Conservation (phyloP, 2,888 invertebrate species). For the Spialia ferax region DNA sequence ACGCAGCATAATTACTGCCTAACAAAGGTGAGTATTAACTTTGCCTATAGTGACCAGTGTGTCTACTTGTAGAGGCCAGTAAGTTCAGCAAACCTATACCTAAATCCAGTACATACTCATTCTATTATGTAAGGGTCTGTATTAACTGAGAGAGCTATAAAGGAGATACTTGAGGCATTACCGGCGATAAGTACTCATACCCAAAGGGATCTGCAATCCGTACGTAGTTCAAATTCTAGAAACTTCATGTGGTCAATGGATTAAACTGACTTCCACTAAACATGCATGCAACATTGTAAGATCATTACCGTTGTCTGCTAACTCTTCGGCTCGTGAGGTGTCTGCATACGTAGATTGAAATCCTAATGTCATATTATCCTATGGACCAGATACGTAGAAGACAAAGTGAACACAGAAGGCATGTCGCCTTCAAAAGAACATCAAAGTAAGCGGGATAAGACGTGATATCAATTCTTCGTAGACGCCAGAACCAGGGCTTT, state of each 20-base stretch:
- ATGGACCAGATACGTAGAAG: neutral
- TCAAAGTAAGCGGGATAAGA: no score
- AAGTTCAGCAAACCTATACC: no score
- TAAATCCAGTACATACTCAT: no score
- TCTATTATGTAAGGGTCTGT: no score
- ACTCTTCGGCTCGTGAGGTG: conserved; percentile 15
- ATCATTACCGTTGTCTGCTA: conserved; percentile 14
- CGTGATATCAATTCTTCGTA: no score
- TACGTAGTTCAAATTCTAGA: neutral
- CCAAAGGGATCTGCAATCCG: neutral
- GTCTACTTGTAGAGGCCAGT: no score
- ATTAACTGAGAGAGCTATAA: no score
- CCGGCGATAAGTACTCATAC: neutral
- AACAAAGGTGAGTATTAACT: no score
- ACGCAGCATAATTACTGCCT: no score
- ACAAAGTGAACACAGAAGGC: neutral
- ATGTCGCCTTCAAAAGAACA: neutral
- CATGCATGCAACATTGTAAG: conserved; percentile 29
- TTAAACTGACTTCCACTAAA: conserved; percentile 14
- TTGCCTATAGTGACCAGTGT: no score
- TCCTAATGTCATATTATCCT: conserved; percentile 28
- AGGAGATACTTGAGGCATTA: no score
- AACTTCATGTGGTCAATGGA: neutral
- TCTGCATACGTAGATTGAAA: conserved; percentile 24
- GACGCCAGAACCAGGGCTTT: no score